Percentiles rank a stretch among this genome's conserved stretches.
Evolutionary conservation across 2,797 vertebrate species (phyloP).

Genomic region (Eutrigla gurnardus): DNA sequence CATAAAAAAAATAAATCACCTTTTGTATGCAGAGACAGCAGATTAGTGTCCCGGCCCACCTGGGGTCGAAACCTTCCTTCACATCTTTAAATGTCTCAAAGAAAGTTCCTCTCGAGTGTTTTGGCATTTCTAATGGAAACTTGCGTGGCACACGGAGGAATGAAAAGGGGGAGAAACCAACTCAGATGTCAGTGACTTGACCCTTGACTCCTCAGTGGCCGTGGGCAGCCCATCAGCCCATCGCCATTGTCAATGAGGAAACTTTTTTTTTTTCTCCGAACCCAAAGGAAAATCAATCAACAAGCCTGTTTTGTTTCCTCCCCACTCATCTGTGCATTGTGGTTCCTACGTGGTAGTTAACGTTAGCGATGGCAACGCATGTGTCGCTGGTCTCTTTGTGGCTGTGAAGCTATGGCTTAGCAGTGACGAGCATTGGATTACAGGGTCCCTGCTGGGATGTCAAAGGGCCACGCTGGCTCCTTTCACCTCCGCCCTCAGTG

Average conservation of each 20-base stretch:
- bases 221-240: slow-evolving; percentile 32
- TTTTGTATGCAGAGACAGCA: slow-evolving; percentile 50
- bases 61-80: slow-evolving; percentile 51
- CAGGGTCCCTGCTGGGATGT: slow-evolving; percentile 74
- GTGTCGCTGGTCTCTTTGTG: slow-evolving; percentile 55
- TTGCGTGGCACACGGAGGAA: slow-evolving; percentile 25
- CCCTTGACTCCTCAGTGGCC: slow-evolving; percentile 40
- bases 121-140: slow-evolving; percentile 52
- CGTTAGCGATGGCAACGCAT: slow-evolving; percentile 33
- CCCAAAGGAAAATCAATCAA: slow-evolving; percentile 10
- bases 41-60: slow-evolving; percentile 63
- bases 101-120: slow-evolving; percentile 45
- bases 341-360: slow-evolving; percentile 24
- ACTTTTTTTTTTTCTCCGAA: slow-evolving; percentile 5
- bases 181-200: slow-evolving; percentile 59
- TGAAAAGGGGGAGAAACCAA: slow-evolving; percentile 40
- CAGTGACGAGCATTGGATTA: slow-evolving; percentile 74
- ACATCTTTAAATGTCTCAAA: slow-evolving; percentile 50
- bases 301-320: slow-evolving; percentile 17
- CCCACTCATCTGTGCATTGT: slow-evolving; percentile 7
- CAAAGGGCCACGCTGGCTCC: slow-evolving; percentile 65
- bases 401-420: slow-evolving; percentile 66
- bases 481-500: slow-evolving; percentile 64
- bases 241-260: slow-evolving; percentile 6
- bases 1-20: slow-evolving; percentile 52